Percentiles rank a stretch among this genome's conserved stretches.
phyloP scores from a whole-genome alignment of 2,797 vertebrate species.

The Salarias fasciatus region DNA sequence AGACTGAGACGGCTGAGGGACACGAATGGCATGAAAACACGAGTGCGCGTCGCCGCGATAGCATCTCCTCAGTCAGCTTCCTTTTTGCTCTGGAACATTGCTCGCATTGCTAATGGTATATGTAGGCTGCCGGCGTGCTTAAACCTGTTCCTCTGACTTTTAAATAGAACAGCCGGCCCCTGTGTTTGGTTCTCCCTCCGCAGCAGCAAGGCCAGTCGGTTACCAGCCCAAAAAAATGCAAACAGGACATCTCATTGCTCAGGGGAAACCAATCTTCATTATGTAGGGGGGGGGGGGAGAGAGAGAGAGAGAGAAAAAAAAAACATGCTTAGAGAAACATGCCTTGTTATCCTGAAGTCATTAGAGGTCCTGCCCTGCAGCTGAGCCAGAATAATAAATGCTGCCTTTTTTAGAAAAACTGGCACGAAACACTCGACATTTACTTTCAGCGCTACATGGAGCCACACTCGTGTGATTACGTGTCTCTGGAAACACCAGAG shows the following conservation, averaged over 20 bases:
- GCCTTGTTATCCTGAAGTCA: slow-evolving; percentile 54
- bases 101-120: slow-evolving; percentile 81
- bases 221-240: slow-evolving; percentile 73
- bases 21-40: slow-evolving; percentile 70
- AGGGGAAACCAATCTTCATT: slow-evolving; percentile 69
- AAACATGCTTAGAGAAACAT: slow-evolving; percentile 51
- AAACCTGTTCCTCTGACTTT: slow-evolving; percentile 78
- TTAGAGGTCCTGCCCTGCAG: slow-evolving; percentile 29
- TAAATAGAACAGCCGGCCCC: slow-evolving; percentile 75
- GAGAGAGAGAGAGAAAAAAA: slow-evolving; percentile 16
- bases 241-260: slow-evolving; percentile 74
- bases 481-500: slow-evolving; percentile 12
- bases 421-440: slow-evolving; percentile 22
- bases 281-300: slow-evolving; percentile 31
- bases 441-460: slow-evolving; percentile 1
- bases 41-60: slow-evolving; percentile 69
- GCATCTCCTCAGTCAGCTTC: slow-evolving; percentile 78
- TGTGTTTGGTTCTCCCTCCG: slow-evolving; percentile 65
- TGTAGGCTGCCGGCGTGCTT: slow-evolving; percentile 72
- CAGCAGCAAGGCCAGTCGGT: slow-evolving; percentile 31
- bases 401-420: slow-evolving; percentile 14
- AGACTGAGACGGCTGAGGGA: slow-evolving; percentile 53
- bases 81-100: slow-evolving; percentile 80
- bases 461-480: background rate
- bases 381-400: slow-evolving; percentile 38